Evolutionary conservation across 2,888 invertebrate species (phyloP).

Genomic region (Bhutanitis thaidina): DNA sequence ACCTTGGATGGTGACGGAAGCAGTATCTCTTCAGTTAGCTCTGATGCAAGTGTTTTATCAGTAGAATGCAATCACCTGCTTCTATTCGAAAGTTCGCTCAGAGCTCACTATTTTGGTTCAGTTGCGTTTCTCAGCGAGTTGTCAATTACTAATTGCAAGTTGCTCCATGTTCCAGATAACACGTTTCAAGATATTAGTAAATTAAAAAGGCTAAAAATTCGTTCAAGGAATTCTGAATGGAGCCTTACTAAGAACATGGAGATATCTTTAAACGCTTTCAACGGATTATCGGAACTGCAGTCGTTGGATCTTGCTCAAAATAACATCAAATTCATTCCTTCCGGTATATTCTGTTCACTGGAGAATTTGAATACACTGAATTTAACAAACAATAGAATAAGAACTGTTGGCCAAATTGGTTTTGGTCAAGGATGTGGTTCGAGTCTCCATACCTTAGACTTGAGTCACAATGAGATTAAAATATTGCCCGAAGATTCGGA

Average conservation of each 20-base stretch:
- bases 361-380: conserved; percentile 90
- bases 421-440: conserved; percentile 83
- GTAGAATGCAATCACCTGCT: conserved; percentile 89
- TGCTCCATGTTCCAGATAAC: conserved; percentile 86
- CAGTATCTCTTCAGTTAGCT: conserved; percentile 79
- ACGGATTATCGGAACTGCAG: conserved; percentile 89
- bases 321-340: conserved; percentile 89
- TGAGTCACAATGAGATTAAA: conserved; percentile 89
- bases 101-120: conserved; percentile 85
- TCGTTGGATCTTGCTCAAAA: conserved; percentile 90
- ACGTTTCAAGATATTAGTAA: conserved; percentile 90
- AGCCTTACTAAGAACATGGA: conserved; percentile 87
- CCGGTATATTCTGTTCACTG: conserved; percentile 88
- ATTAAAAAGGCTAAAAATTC: conserved; percentile 87
- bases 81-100: conserved; percentile 88
- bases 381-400: conserved; percentile 90
- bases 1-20: conserved; percentile 85
- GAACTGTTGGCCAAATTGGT: conserved; percentile 87
- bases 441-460: conserved; percentile 87
- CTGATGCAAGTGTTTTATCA: conserved; percentile 86
- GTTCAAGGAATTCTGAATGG: conserved; percentile 91
- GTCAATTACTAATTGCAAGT: conserved; percentile 88
- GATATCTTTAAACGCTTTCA: conserved; percentile 84
- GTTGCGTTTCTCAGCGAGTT: conserved; percentile 87
- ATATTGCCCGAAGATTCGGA: conserved; percentile 86